Conservation (phyloP, 2,888 invertebrate species). For the Drosophila cognata region DNA sequence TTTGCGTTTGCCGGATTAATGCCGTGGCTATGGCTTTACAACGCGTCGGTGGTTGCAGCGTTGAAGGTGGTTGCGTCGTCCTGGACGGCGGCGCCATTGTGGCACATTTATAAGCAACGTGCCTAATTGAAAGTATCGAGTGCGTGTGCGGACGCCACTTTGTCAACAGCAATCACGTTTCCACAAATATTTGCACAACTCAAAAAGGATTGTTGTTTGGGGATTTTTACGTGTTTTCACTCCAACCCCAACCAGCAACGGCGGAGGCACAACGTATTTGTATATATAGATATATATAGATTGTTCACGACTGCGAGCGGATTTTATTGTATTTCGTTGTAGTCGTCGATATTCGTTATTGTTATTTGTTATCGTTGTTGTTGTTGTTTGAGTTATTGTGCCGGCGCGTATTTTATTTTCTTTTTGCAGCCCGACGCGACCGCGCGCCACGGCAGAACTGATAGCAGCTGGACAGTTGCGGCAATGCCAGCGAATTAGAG, state of each 20-base stretch:
- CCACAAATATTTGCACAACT: conserved; percentile 69
- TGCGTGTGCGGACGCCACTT: conserved; percentile 75
- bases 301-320: conserved; percentile 15
- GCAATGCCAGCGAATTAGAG: conserved; percentile 18
- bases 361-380: conserved; percentile 13
- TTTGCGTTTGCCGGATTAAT: conserved; percentile 35
- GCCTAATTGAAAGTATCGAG: conserved; percentile 72
- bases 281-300: conserved; percentile 14
- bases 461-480: conserved; percentile 50
- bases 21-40: conserved; percentile 66
- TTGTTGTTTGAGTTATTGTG: conserved; percentile 6
- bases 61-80: conserved; percentile 63
- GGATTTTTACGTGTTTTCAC: conserved; percentile 10
- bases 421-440: conserved; percentile 61
- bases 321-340: conserved; percentile 25
- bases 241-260: conserved; percentile 2
- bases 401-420: conserved; percentile 35
- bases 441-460: conserved; percentile 53
- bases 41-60: conserved; percentile 71
- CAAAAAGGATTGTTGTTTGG: conserved; percentile 65
- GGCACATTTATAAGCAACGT: conserved; percentile 79
- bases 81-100: conserved; percentile 78
- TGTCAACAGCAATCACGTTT: conserved; percentile 77
- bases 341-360: conserved; percentile 26
- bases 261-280: conserved; percentile 11